Percentiles rank a stretch among this genome's conserved stretches.
phyloP scores from a whole-genome alignment of 2,797 vertebrate genomes.

The Cryptoblepharus egeriae region DNA sequence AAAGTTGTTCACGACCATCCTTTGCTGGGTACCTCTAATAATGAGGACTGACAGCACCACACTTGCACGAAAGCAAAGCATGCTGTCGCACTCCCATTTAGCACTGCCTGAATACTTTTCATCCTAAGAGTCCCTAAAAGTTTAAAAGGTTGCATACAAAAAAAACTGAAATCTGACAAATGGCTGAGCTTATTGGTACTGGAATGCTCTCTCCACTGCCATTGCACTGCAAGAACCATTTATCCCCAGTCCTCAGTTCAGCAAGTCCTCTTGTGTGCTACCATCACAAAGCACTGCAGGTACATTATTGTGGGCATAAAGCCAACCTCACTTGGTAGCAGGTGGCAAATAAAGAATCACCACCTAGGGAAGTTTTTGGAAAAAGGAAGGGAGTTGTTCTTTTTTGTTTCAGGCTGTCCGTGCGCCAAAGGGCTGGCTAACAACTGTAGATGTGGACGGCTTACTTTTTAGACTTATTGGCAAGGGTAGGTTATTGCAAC shows the following conservation, averaged over 20 bases:
- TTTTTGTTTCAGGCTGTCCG: not conserved
- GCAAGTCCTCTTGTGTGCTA: not conserved
- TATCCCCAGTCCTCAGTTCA: not conserved
- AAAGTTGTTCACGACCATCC: conserved; percentile 1
- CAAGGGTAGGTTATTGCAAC: not conserved
- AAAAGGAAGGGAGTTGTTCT: not conserved
- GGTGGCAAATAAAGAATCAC: not conserved
- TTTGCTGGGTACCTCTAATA: conserved; percentile 4
- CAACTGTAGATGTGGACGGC: not conserved
- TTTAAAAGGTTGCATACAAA: conserved; percentile 15
- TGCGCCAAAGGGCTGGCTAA: not conserved
- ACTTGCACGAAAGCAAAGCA: conserved; percentile 40
- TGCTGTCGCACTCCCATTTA: conserved; percentile 23
- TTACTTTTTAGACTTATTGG: not conserved
- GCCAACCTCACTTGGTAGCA: not conserved
- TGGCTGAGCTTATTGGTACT: not conserved
- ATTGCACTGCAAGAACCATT: not conserved
- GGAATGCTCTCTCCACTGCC: not conserved
- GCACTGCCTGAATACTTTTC: conserved; percentile 17
- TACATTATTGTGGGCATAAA: not conserved
- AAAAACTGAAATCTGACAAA: conserved; percentile 13
- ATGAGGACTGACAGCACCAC: conserved; percentile 3
- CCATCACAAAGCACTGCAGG: not conserved
- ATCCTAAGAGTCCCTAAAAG: conserved; percentile 28
- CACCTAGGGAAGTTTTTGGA: not conserved